Percentiles rank a stretch among this genome's conserved stretches.
These are phyloP conservation scores for Malurus elegans DNA, from an alignment of 2,113 vertebrate species.

Conservation along the genomic window DNA sequence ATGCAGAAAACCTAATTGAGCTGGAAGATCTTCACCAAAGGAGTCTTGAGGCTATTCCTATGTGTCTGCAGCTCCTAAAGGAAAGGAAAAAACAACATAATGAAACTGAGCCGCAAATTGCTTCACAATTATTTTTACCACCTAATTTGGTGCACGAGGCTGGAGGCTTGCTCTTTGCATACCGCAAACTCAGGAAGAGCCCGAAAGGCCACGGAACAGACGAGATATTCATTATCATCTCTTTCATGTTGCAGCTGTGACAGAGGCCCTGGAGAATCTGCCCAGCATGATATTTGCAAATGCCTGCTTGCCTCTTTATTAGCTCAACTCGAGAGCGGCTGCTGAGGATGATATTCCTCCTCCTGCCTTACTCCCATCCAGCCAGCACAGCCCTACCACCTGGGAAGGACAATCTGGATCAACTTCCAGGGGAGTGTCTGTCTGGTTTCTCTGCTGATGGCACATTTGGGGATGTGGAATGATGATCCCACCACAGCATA, in stretches of 20 bases:
- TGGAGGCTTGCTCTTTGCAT: slow-evolving; percentile 34
- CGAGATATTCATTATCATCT: slow-evolving; percentile 35
- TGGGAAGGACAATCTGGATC: slow-evolving; percentile 6
- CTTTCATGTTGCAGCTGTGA: slow-evolving; percentile 42
- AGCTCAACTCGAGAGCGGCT: background rate
- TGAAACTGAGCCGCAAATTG: slow-evolving; percentile 23
- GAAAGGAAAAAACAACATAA: background rate
- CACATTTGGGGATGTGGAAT: background rate
- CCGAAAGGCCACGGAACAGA: background rate
- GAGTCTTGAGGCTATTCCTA: background rate
- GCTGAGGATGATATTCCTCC: background rate
- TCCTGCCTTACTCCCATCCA: background rate
- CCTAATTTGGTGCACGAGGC: slow-evolving; percentile 18
- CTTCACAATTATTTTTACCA: slow-evolving; percentile 56
- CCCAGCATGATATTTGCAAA: background rate
- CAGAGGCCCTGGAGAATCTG: slow-evolving; percentile 27
- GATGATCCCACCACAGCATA: background rate
- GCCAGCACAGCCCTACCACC: background rate
- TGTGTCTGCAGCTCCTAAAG: background rate
- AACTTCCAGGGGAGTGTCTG: background rate
- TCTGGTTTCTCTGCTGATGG: slow-evolving; percentile 20
- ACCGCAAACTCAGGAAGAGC: background rate
- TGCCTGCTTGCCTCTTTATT: background rate
- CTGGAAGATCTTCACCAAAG: background rate
- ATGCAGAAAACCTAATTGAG: background rate